A percentile compares a stretch with the other conserved stretches of the same genome.
Conservation (phyloP, 2,113 vertebrate species). For the Nansenia antarctica region DNA sequence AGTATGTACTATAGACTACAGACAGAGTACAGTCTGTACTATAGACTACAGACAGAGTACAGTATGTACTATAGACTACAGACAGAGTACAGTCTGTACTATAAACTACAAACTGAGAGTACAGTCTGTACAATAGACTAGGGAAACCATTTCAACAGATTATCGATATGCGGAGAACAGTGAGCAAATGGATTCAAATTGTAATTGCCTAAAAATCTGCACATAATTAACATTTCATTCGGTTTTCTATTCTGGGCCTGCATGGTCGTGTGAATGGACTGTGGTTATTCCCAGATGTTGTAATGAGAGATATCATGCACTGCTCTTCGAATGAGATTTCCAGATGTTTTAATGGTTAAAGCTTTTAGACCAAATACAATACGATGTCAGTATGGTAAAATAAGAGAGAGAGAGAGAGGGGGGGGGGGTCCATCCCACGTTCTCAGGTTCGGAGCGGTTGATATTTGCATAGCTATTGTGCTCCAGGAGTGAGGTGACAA, state of each 20-base stretch:
- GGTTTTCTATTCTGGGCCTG: background rate
- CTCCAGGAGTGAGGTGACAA: conserved; percentile 59
- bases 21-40: no score
- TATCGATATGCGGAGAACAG: no score
- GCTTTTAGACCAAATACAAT: background rate
- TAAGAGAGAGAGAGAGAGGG: background rate
- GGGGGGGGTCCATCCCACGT: conserved; percentile 41
- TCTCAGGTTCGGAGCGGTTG: conserved; percentile 54
- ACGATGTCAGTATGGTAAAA: background rate
- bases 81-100: no score
- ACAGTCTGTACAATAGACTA: no score
- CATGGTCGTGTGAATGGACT: background rate
- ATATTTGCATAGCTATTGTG: conserved; percentile 72
- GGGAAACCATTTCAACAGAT: no score
- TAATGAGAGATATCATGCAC: background rate
- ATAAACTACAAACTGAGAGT: no score
- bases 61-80: no score
- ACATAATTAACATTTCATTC: no score
- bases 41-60: no score
- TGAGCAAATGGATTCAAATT: no score
- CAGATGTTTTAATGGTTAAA: background rate
- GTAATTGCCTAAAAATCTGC: no score
- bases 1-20: no score
- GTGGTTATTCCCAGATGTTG: background rate
- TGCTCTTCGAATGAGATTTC: background rate